Evolutionary conservation across 2,113 vertebrate genomes (phyloP), one percentile per base, ranked within the genome.

Genomic region (Oenanthe oenanthe): DNA sequence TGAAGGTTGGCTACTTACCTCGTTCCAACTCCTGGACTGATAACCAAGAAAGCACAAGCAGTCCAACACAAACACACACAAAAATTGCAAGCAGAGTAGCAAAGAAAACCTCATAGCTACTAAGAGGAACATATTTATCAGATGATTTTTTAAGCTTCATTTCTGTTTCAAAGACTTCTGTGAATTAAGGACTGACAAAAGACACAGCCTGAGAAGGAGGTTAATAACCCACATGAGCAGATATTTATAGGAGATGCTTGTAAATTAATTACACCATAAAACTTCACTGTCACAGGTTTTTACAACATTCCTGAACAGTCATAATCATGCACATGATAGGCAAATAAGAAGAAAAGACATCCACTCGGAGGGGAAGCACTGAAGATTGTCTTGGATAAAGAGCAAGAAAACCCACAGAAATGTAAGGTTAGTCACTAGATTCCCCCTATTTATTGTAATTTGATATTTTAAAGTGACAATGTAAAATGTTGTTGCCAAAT

Each of bases 21-120:
- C 1, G 42, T 68, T 96, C 67, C 60, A 96, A 11, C n/a, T 92
- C 76, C 26, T 63, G 57, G 34, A 97, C 21, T 70, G 84, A 73
- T 67, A 98, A 48, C 98, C 98, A 98, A n/a, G 97, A 93, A 56
- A 98, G 40, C 31, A 53, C 94, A 70, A 97, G 76, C 88, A 98
- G 75, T 70, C 97, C 98, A 85, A 79, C 80, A 89, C 36, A 96
- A 63, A 97, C 9, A 38, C 96, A 89, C 13, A 97, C 5, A 62
- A 97, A 72, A 36, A 94, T 16, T 32, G 31, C 36, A 60, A 97
- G 56, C 21, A 98, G 95, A 84, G 58, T 81, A 28, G 70, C 76
- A 78, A 98, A 93, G 13, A 90, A 74, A 67, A 95, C 36, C 95
- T 98, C 98, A 32, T 94, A 96, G 58, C 4, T 71, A 72, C 48